Base-by-base conservation (phyloP, 2,797 vertebrate species). In the Cossypha dichroa region DNA sequence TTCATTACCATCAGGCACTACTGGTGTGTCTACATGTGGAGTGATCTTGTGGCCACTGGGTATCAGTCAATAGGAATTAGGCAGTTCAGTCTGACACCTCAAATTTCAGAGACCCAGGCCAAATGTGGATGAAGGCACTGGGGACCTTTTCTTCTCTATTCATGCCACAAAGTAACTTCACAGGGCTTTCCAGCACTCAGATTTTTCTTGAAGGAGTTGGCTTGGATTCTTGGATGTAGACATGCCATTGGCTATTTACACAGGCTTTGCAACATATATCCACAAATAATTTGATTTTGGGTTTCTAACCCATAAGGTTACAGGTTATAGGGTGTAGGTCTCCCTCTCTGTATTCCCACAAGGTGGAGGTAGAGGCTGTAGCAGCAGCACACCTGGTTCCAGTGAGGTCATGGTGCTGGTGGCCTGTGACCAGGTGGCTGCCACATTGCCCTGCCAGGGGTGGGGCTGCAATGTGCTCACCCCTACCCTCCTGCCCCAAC, bases 261-360 rank as follows among this genome's bases (percentile, higher is more conserved):
- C 28, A 78, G 54, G 18, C 45, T 87, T 88, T 91, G 52, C 62
- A 77, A 22, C 59, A 85, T 92, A 76, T 58, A 46, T 23, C 31
- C 15, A 19, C 80, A 51, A 85, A 67, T 83, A 56, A 46, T 82
- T 64, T 74, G 86, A 51, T 87, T 82, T 43, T 23, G 29, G 28
- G 38, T 91, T 95, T 91, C 33, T 48, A 70, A 11, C 26, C 59
- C 55, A 11, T 62, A 64, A 58, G 43, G 11, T 41, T 41, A 40
- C 40, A 40, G 40, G 40, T 8, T 41, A 43, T 43, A 43, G 38
- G 26, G 28, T 68, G 16, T 63, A 1, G 49, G 8, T 73, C 21
- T 55, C 51, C 26, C 5, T 68, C 33, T 36, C 56, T 3, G 1
- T 54, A 46, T 41, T 54, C 9, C 17, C 22, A 23, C 31, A 26